Evolutionary conservation across 2,113 vertebrate species (phyloP).

Genomic region (Talpa occidentalis): DNA sequence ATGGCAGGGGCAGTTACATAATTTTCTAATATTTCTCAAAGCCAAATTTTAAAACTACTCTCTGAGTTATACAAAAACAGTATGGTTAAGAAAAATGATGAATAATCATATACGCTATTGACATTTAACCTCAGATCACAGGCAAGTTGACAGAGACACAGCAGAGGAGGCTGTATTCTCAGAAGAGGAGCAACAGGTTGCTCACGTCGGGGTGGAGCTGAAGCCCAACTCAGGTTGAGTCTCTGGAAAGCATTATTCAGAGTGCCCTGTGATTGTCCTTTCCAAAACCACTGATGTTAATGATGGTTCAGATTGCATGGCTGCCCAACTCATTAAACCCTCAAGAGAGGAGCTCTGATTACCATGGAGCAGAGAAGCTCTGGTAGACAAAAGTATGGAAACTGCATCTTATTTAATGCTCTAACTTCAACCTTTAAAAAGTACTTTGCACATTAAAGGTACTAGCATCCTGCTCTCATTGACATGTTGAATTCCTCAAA

Average conservation of each 20-base stretch:
- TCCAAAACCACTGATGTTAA: neutral
- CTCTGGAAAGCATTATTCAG: neutral
- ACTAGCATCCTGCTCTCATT: neutral
- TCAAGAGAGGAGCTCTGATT: neutral
- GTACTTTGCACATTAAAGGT: neutral
- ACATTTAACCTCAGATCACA: neutral
- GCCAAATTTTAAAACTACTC: conserved; percentile 14
- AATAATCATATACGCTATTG: neutral
- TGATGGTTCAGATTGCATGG: neutral
- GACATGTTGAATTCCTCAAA: conserved; percentile 25
- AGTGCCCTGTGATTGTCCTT: neutral
- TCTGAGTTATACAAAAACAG: conserved; percentile 16
- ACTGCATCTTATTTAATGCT: neutral
- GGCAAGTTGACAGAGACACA: neutral
- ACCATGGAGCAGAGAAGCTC: neutral
- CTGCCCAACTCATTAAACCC: neutral
- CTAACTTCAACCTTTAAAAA: neutral
- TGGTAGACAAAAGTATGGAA: neutral
- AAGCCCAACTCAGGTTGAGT: neutral
- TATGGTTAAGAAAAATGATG: neutral
- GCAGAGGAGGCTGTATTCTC: neutral
- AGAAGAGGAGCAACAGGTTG: neutral
- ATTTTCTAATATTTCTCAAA: neutral
- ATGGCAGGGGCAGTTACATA: neutral
- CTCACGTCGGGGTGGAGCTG: neutral